Percentiles rank a stretch among this genome's conserved stretches.
These are phyloP conservation scores for Plectropomus leopardus DNA, from an alignment of 2,113 vertebrate species.

Conservation along the genomic window DNA sequence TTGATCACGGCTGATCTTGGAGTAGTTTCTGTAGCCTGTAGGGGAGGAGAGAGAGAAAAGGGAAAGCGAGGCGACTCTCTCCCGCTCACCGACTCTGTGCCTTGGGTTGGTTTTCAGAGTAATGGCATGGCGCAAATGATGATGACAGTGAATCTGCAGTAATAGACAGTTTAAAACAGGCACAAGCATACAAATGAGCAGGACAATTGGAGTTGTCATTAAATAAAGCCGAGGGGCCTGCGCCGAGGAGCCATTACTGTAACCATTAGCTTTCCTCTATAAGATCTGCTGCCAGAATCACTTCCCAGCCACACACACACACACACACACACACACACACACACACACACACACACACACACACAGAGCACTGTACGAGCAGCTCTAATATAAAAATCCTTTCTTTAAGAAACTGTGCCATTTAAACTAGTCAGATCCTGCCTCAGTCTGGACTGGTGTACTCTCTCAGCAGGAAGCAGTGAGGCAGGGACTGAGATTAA, in stretches of 20 bases:
- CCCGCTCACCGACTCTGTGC: slow-evolving; percentile 25
- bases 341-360: too few relatives aligned
- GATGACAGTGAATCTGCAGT: slow-evolving; percentile 65
- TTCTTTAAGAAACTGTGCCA: background rate
- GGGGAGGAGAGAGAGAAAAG: slow-evolving; percentile 23
- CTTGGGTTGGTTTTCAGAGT: slow-evolving; percentile 45
- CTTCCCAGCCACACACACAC: background rate
- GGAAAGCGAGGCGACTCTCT: slow-evolving; percentile 9
- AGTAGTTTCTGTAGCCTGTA: slow-evolving; percentile 43
- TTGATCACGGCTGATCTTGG: slow-evolving; percentile 29
- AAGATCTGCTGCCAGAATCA: slow-evolving; percentile 32
- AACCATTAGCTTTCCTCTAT: slow-evolving; percentile 51
- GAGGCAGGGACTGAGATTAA: background rate
- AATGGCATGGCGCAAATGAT: slow-evolving; percentile 71
- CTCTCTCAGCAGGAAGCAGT: background rate
- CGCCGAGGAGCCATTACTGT: slow-evolving; percentile 55
- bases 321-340: too few relatives aligned
- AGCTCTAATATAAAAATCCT: background rate
- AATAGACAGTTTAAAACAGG: slow-evolving; percentile 52
- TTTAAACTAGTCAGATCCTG: background rate
- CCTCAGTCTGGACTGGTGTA: background rate
- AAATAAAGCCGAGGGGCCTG: slow-evolving; percentile 76
- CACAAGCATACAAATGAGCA: slow-evolving; percentile 63
- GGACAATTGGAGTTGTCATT: slow-evolving; percentile 70
- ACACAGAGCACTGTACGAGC: background rate